Evolutionary conservation across 1,140 invertebrate genomes (phyloP).

Genomic region (Latrodectus geometricus): DNA sequence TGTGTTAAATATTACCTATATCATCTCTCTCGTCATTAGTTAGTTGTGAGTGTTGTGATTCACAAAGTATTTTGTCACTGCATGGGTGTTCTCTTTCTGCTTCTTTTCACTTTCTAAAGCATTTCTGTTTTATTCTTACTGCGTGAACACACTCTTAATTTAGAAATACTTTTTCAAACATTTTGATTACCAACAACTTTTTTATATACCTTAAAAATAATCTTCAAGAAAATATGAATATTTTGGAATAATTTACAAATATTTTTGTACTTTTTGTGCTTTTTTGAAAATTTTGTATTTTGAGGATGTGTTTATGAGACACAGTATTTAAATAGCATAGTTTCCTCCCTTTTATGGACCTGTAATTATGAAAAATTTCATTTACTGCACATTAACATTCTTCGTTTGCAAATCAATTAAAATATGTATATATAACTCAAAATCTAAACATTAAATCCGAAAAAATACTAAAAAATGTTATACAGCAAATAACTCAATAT

Average conservation of each 20-base stretch:
- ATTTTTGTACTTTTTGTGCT: neutral
- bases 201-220: neutral
- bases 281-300: slow-evolving; percentile 35
- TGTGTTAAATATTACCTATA: neutral
- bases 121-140: neutral
- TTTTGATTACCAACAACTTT: too few relatives aligned
- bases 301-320: neutral
- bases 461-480: too few relatives aligned
- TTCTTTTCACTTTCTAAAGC: slow-evolving; percentile 19
- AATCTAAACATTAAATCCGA: too few relatives aligned
- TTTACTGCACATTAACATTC: too few relatives aligned
- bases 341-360: too few relatives aligned
- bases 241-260: neutral
- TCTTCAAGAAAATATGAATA: neutral
- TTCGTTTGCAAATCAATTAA: too few relatives aligned
- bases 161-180: too few relatives aligned
- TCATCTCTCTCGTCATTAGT: neutral
- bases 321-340: too few relatives aligned
- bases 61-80: slow-evolving; percentile 22
- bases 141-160: neutral
- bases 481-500: too few relatives aligned
- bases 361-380: too few relatives aligned
- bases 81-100: slow-evolving; percentile 47
- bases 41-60: neutral
- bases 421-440: too few relatives aligned